Evolutionary conservation across 2,113 vertebrate genomes (phyloP).

Genomic region (Fulmarus glacialis): DNA sequence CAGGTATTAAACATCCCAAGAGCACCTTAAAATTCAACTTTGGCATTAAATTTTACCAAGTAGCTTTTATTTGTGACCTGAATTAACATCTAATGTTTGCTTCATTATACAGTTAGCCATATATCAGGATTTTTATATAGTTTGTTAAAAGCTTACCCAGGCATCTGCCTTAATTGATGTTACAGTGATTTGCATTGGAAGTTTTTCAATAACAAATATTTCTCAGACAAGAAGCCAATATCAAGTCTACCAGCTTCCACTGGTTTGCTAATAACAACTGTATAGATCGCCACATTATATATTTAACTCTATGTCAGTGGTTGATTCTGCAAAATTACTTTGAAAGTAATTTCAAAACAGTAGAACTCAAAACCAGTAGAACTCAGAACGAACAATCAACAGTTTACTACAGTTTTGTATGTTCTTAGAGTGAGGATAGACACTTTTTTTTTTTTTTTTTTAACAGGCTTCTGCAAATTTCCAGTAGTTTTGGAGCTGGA

Average conservation of each 20-base stretch:
- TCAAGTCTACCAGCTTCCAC: not conserved
- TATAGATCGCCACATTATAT: not conserved
- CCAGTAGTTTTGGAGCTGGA: not conserved
- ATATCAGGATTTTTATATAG: not conserved
- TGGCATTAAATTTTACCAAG: not conserved
- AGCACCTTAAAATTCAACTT: not conserved
- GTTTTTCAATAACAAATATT: not conserved
- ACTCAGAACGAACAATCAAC: not conserved
- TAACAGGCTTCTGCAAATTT: not conserved
- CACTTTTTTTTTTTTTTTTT: not conserved
- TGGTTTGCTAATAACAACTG: not conserved
- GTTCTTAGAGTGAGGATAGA: not conserved
- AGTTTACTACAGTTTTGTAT: not conserved
- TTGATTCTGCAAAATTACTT: not conserved
- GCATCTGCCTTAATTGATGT: not conserved
- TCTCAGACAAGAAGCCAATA: not conserved
- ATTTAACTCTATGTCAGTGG: not conserved
- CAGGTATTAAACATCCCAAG: not conserved
- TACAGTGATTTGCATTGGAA: not conserved
- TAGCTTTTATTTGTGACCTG: not conserved
- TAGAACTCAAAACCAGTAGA: not conserved
- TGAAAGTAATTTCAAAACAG: not conserved
- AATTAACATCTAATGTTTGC: not conserved
- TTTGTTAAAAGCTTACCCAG: not conserved
- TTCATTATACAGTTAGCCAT: not conserved